These are phyloP conservation scores for Dromaius novaehollandiae DNA, from an alignment of 2,113 vertebrate species.

Conservation along the genomic window DNA sequence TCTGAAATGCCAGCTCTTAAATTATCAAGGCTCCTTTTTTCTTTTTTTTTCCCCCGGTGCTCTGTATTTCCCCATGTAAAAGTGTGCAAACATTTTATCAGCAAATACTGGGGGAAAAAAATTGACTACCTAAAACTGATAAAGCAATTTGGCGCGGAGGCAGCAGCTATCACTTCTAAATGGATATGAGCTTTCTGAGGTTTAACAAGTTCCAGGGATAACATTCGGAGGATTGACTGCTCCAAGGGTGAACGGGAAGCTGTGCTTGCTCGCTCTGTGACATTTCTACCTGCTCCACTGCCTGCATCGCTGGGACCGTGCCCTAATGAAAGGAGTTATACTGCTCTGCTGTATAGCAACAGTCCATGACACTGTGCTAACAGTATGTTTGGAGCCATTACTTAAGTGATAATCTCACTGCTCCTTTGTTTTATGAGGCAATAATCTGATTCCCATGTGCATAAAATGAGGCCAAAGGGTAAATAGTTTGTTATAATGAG, in stretches of 20 bases:
- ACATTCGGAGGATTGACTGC: not conserved
- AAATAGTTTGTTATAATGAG: conserved; percentile 66
- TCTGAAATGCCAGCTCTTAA: conserved; percentile 55
- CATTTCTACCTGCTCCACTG: conserved; percentile 13
- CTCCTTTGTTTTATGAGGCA: conserved; percentile 69
- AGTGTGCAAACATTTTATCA: conserved; percentile 53
- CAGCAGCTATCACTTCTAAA: conserved; percentile 1
- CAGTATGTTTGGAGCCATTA: conserved; percentile 51
- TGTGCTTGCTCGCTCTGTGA: accelerated
- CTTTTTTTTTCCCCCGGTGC: not conserved
- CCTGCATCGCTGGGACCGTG: not conserved
- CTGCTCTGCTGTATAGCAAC: not conserved
- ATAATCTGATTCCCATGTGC: conserved; percentile 62
- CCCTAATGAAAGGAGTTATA: not conserved
- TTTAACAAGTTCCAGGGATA: not conserved
- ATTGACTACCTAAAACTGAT: conserved; percentile 16
- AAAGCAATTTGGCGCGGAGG: conserved; percentile 13
- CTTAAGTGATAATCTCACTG: conserved; percentile 51
- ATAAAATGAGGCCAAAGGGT: conserved; percentile 68
- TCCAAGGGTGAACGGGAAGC: not conserved
- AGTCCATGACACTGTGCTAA: not conserved
- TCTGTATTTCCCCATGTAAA: conserved; percentile 11
- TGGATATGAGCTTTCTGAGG: not conserved
- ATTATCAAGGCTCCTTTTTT: conserved; percentile 3
- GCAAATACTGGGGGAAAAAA: not conserved